Percentiles rank a stretch among this genome's conserved stretches.
Evolutionary conservation across 2,113 vertebrate species (phyloP).

Genomic region (Chunga burmeisteri): DNA sequence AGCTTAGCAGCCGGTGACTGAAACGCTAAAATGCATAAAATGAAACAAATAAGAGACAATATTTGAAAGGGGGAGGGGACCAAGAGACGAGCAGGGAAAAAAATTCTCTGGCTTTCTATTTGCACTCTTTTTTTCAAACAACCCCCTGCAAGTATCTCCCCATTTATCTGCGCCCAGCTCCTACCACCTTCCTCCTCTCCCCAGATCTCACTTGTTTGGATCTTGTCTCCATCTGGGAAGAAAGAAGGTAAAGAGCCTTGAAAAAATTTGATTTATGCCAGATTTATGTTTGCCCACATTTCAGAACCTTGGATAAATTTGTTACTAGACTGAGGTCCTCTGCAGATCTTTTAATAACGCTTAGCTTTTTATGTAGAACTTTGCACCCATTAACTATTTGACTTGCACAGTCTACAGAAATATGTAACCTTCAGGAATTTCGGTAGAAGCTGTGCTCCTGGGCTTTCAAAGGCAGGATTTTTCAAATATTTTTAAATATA

Average conservation of each 20-base stretch:
- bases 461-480: background rate
- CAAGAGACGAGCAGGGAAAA: background rate
- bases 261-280: background rate
- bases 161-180: background rate
- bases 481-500: background rate
- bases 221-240: background rate
- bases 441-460: background rate
- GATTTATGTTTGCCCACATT: background rate
- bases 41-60: background rate
- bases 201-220: background rate
- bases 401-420: background rate
- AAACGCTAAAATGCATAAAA: background rate
- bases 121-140: background rate
- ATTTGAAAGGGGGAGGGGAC: background rate
- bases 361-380: background rate
- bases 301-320: background rate
- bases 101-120: background rate
- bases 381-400: background rate
- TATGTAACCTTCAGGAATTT: background rate
- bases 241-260: background rate
- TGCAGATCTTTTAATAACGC: background rate
- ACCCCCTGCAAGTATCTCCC: background rate
- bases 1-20: background rate
- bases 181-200: background rate
- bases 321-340: background rate